These are phyloP conservation scores for Pelmatolapia mariae DNA, from an alignment of 2,113 vertebrate species.

Conservation along the genomic window DNA sequence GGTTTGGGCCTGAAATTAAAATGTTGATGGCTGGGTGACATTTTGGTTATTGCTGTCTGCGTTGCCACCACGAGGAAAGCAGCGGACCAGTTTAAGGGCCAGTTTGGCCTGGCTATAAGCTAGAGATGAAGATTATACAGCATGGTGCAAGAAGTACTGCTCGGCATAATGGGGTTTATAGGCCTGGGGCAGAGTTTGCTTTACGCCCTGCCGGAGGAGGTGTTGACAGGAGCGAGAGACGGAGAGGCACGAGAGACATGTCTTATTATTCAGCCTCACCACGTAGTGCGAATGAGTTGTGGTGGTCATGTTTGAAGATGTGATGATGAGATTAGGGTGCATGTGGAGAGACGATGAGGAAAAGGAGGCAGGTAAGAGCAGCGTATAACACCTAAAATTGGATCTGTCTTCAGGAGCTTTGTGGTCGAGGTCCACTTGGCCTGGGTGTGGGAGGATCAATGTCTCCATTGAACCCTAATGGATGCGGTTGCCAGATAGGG, in stretches of 20 bases:
- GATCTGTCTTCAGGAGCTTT: slow-evolving; percentile 22
- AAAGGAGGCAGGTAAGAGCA: not conserved
- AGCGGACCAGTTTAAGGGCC: not conserved
- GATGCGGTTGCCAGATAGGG: slow-evolving; percentile 19
- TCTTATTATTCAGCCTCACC: slow-evolving; percentile 15
- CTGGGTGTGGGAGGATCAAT: slow-evolving; percentile 12
- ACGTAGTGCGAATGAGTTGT: not conserved
- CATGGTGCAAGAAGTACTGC: slow-evolving; percentile 34
- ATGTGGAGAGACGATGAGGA: not conserved
- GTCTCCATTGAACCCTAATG: slow-evolving; percentile 19
- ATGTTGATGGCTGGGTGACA: not conserved
- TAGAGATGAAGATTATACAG: slow-evolving; percentile 24
- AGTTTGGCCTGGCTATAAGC: not conserved
- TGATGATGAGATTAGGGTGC: not conserved
- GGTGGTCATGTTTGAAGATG: not conserved
- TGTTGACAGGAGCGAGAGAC: slow-evolving; percentile 23
- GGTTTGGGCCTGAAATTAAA: not conserved
- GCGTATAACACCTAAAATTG: slow-evolving; percentile 12
- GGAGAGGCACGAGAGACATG: not conserved
- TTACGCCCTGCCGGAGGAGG: slow-evolving; percentile 32
- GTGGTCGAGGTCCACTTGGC: slow-evolving; percentile 23
- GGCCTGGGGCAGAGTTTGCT: slow-evolving; percentile 46
- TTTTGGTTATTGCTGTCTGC: not conserved
- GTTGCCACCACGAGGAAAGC: not conserved
- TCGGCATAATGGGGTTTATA: slow-evolving; percentile 49